These are phyloP conservation scores for Drosophila neonasuta DNA, from an alignment of 2,888 invertebrate species.

Conservation along the genomic window DNA sequence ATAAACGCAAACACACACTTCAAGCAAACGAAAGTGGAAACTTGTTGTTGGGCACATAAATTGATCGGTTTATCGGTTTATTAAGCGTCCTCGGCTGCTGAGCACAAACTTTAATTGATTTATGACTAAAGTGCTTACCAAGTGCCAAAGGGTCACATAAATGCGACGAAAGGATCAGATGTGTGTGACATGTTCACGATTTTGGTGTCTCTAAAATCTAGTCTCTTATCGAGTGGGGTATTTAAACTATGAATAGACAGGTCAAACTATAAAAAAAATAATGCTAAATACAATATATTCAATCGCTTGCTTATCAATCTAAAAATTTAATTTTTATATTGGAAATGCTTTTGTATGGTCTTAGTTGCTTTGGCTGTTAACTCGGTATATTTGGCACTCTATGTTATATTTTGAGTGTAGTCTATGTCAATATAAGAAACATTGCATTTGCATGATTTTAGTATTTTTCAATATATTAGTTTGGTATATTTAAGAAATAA, in stretches of 20 bases:
- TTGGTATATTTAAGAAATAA: no score
- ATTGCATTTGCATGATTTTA: no score
- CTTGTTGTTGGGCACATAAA: conserved; percentile 65
- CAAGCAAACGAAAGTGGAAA: conserved; percentile 26
- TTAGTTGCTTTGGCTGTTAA: no score
- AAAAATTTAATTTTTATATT: no score
- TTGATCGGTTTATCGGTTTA: conserved; percentile 61
- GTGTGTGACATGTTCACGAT: neutral
- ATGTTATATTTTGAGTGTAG: no score
- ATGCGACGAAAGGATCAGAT: neutral
- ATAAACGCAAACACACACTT: conserved; percentile 37
- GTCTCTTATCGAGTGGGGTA: neutral
- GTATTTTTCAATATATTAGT: no score
- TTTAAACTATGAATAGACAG: neutral
- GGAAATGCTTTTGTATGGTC: no score
- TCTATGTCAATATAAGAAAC: no score
- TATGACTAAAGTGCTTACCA: conserved; percentile 39
- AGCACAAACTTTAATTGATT: conserved; percentile 69
- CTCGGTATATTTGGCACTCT: no score
- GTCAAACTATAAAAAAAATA: neutral
- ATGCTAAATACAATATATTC: no score
- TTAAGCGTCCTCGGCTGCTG: conserved; percentile 24
- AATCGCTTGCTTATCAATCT: no score
- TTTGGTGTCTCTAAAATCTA: neutral
- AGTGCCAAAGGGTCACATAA: conserved; percentile 16